Conservation (phyloP, 2,797 vertebrate genomes). For the Lagorchestes hirsutus region DNA sequence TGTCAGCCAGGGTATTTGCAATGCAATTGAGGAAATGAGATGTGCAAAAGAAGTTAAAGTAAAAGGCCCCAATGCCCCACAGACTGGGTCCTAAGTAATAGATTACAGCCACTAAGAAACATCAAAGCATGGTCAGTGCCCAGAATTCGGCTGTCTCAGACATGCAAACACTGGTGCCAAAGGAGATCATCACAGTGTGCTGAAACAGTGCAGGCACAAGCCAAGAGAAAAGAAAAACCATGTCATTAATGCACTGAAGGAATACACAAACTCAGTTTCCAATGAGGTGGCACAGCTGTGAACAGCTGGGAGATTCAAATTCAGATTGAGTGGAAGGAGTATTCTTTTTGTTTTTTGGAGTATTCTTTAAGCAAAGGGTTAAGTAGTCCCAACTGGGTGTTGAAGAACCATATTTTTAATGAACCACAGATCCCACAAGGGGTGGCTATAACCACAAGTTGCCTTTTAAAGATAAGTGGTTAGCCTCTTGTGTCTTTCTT, state of each 20-base stretch:
- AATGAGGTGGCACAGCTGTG: background rate
- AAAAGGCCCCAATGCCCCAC: background rate
- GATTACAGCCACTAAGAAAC: constrained; percentile 20
- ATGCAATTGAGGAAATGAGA: background rate
- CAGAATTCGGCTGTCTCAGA: constrained; percentile 48
- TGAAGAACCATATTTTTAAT: background rate
- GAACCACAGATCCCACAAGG: background rate
- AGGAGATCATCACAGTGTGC: background rate
- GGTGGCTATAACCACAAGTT: background rate
- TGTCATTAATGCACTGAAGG: background rate
- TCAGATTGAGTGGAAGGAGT: no score
- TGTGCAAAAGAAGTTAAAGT: background rate
- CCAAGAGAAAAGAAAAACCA: background rate
- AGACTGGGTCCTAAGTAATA: background rate
- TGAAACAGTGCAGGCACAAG: constrained; percentile 4
- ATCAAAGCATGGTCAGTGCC: background rate
- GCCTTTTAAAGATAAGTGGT: background rate
- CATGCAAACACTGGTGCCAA: constrained; percentile 23
- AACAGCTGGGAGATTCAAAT: rapidly evolving
- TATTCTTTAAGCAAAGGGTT: background rate
- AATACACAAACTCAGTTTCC: background rate
- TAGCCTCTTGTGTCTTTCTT: background rate
- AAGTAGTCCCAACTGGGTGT: background rate
- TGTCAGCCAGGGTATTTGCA: background rate
- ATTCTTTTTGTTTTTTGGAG: background rate